Evolutionary conservation across 2,113 vertebrate species (phyloP).

Genomic region (Lucifuga dentata): DNA sequence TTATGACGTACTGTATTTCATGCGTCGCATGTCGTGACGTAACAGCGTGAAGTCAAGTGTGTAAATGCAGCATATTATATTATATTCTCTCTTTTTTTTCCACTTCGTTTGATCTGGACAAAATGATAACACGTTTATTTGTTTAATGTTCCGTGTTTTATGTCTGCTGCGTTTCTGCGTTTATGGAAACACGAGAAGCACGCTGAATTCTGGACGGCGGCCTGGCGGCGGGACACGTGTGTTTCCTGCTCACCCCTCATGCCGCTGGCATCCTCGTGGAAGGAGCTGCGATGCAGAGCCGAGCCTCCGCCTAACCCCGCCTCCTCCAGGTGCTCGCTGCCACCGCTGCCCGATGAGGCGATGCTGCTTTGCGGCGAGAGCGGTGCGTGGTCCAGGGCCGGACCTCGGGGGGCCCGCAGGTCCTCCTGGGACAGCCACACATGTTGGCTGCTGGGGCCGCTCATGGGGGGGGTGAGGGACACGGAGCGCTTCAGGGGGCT

Average conservation of each 20-base stretch:
- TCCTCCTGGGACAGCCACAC: slow-evolving; percentile 99
- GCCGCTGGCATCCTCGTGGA: slow-evolving; percentile 98
- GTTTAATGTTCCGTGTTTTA: too few relatives aligned
- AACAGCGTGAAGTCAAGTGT: too few relatives aligned
- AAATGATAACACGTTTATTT: too few relatives aligned
- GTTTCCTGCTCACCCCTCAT: slow-evolving; percentile 92
- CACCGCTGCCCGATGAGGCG: slow-evolving; percentile 98
- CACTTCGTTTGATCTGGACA: too few relatives aligned
- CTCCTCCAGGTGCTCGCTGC: slow-evolving; percentile 98
- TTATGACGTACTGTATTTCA: too few relatives aligned
- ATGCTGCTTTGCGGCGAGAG: slow-evolving; percentile 99
- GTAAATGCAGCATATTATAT: too few relatives aligned
- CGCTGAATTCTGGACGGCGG: too few relatives aligned
- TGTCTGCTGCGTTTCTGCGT: too few relatives aligned
- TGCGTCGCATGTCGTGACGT: too few relatives aligned
- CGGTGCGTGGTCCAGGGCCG: slow-evolving; percentile 94
- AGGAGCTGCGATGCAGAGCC: slow-evolving; percentile 90
- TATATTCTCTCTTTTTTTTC: too few relatives aligned
- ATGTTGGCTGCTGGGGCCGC: slow-evolving; percentile 92
- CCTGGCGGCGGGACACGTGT: neutral
- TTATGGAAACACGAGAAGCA: too few relatives aligned
- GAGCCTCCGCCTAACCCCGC: slow-evolving; percentile 77
- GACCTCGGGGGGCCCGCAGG: slow-evolving; percentile 89
- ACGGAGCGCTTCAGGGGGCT: slow-evolving; percentile 99
- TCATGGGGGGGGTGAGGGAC: slow-evolving; percentile 98